phyloP scores from a whole-genome alignment of 2,797 vertebrate genomes.

The Adelosebastes latens region DNA sequence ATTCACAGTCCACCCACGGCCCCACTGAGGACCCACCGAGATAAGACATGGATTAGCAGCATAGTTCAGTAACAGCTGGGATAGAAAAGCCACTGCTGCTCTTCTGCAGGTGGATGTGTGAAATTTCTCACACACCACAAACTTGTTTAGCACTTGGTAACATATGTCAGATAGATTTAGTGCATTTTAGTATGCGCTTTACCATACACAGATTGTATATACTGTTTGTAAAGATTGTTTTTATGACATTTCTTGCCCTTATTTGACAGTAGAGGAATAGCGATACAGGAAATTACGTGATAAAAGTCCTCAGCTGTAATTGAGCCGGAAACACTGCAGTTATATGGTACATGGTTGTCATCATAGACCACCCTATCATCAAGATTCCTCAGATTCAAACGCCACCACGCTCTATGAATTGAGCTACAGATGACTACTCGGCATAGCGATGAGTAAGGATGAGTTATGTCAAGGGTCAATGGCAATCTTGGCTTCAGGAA shows the following conservation, averaged over 20 bases:
- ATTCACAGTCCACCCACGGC: slow-evolving; percentile 32
- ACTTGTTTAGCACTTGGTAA: slow-evolving; percentile 25
- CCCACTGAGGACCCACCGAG: slow-evolving; percentile 21
- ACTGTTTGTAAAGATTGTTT: neutral
- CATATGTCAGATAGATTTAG: slow-evolving; percentile 14
- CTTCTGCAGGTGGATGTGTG: slow-evolving; percentile 49
- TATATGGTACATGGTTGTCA: neutral
- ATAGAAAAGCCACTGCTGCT: neutral
- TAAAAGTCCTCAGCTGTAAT: neutral
- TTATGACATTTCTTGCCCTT: neutral
- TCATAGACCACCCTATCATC: neutral
- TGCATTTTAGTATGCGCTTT: neutral
- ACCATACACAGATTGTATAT: neutral
- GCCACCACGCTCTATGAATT: neutral
- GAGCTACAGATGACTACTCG: neutral
- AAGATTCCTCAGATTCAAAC: neutral
- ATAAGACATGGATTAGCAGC: slow-evolving; percentile 39
- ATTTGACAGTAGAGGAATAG: neutral
- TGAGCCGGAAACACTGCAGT: neutral
- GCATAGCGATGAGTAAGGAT: neutral
- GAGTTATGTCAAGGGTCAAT: neutral
- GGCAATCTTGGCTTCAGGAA: neutral
- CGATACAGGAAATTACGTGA: neutral
- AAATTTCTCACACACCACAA: slow-evolving; percentile 20
- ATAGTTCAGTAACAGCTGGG: slow-evolving; percentile 56